Evolutionary conservation across 2,888 invertebrate genomes (phyloP), one percentile per base, ranked within the genome.

Genomic region (Patella depressa): DNA sequence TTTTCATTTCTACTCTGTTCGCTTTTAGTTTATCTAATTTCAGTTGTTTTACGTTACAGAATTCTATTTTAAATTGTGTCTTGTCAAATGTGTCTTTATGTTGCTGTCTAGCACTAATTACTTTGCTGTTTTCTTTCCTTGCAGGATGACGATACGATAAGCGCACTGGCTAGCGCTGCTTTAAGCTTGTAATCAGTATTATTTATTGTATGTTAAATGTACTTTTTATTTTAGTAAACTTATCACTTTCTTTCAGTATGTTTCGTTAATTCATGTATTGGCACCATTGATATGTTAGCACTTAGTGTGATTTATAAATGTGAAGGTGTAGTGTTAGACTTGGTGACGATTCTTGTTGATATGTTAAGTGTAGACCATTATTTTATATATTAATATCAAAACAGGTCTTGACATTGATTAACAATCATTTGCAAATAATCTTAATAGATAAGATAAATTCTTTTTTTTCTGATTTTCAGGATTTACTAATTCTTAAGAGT

Each of bases 261-360:
- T 19, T 24, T 12, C 24, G 19, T 24, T 65, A 24, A 65, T 24
- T 65, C 19, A 24, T 65, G 65, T 65, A 65, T 65, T 65, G 65
- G 65, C 65, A 65, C 65, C 65, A 45, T 65, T 65, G 65, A 65
- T 65, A 65, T 65, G 24, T 24, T 65, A 65, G 65, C 65, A 65
- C 65, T 65, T 45, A 45, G 9, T 45, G 45, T 45, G 45, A 45
- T 45, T 45, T 45, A 45, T 45, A 9, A 45, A 45, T 45, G 45
- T 45, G 9, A 9, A 45, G 9, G 45, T 45, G 45, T 45, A 9
- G 7, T 45, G 45, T 45, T 45, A 45, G 45, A 45, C 45, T 45
- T 45, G 45, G 45, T 45, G 45, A 45, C 45, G 9, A 45, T 45
- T 45, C 45, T 45, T 45, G 45, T 45, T 45, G 45, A 45, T 45